Percentiles rank a stretch among this genome's conserved stretches.
These are phyloP conservation scores for Lepus europaeus DNA, from an alignment of 2,113 vertebrate species.

Conservation along the genomic window DNA sequence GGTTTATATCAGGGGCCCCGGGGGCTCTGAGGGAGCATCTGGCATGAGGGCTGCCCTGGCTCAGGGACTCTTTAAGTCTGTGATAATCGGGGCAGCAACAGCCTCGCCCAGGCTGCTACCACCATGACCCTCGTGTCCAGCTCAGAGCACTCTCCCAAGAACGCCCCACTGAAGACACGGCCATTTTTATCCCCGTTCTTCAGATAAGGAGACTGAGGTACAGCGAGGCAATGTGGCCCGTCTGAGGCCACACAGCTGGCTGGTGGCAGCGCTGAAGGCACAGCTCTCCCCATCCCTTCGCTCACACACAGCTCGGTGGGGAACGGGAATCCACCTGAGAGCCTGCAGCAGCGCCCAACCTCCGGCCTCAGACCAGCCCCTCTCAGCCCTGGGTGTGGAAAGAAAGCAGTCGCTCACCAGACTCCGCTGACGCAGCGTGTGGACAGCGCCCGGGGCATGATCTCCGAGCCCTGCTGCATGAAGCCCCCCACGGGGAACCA, in stretches of 20 bases:
- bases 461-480: slow-evolving; percentile 97
- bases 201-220: neutral
- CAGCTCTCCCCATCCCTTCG: neutral
- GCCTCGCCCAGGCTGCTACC: fast-evolving
- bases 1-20: neutral
- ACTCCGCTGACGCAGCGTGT: slow-evolving; percentile 96
- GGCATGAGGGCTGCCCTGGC: neutral
- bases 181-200: neutral
- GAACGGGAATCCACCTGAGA: neutral
- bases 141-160: neutral
- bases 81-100: neutral
- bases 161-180: neutral
- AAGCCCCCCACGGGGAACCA: slow-evolving; percentile 97
- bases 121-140: no score
- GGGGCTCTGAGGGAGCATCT: neutral
- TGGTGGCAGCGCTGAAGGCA: neutral
- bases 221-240: neutral
- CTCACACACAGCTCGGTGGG: neutral
- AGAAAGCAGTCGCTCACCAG: slow-evolving; percentile 89
- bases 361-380: neutral
- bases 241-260: neutral
- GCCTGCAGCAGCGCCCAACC: no score
- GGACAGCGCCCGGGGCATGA: slow-evolving; percentile 95
- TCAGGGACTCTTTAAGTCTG: neutral
- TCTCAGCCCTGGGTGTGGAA: neutral